Base-by-base conservation (phyloP, 35 echinoderm and acorn worm species). In the Amphiura filiformis region DNA sequence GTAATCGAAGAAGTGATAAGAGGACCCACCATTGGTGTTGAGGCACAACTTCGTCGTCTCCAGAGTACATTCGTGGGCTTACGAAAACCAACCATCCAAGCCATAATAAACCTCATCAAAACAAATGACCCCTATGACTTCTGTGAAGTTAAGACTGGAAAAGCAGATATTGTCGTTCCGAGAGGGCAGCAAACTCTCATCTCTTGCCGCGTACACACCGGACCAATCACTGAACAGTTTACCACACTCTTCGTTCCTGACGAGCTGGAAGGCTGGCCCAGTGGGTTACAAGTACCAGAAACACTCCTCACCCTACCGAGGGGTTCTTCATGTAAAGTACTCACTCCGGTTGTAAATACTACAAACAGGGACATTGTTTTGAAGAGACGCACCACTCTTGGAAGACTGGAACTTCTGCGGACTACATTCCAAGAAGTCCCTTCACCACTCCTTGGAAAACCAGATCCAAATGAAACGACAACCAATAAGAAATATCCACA, bases 1-100 rank as follows among this genome's bases (percentile, higher is more conserved):
- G 89, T 95, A 32, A 92, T 92, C 31, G 76, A 94, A 78, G 88
- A 84, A 17, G 35, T 78, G 17, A 34, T 88, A 12, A 47, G 37
- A 9, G 17, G 23, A 18, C 31, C 34, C 1, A 32, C 32, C 23
- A 32, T 2, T 15, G 17, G 3, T 70, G 26, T 70, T 26, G 11
- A 1, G 2, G 28, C 7, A 11, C 9, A 15, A n/a, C 7, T 30
- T 15, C 26, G 65, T 4, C n/a, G 40, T 18, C 1, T 70, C 2
- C 1, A 70, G 26, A 3, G 3, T 5, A 30, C 28, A 3, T 70
- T 70, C 28, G 11, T 23, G 4, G 11, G 26, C 11, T 26, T 26
- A n/a, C 2, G 3, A 3, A 0, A 28, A 65, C n/a, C 1, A 1
- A 70, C 61, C 2, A 30, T n/a, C 9, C 1, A 18, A 4, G 7